A percentile compares a stretch with the other conserved stretches of the same genome.
phyloP scores from a whole-genome alignment of 2,888 invertebrate species.

The Ophion costatus region DNA sequence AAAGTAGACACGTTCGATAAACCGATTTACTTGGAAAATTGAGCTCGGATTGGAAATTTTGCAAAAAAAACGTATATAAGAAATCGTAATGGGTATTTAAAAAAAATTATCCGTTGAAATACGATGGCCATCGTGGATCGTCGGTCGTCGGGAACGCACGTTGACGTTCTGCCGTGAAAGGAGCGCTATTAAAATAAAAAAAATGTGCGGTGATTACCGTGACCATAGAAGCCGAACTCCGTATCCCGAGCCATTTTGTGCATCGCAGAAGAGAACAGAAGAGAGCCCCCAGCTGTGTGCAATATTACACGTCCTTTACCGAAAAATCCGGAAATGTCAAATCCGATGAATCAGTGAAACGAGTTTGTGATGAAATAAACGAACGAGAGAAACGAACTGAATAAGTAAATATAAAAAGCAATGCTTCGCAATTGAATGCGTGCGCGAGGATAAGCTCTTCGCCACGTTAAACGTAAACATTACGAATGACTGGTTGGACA shows the following conservation, averaged over 20 bases:
- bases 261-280: constrained; percentile 76
- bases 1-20: neutral
- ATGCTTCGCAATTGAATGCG: constrained; percentile 62
- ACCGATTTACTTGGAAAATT: no score
- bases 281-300: constrained; percentile 76
- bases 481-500: constrained; percentile 60
- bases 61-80: no score
- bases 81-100: no score
- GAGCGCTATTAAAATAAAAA: neutral
- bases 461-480: constrained; percentile 57
- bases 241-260: constrained; percentile 81
- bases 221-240: constrained; percentile 58
- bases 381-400: constrained; percentile 16
- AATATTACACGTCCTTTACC: constrained; percentile 75
- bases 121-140: no score
- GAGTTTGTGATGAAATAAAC: constrained; percentile 3
- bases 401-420: constrained; percentile 29
- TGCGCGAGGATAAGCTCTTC: constrained; percentile 63
- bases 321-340: constrained; percentile 76
- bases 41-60: no score
- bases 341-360: constrained; percentile 69
- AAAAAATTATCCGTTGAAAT: no score
- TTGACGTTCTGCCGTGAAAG: neutral
- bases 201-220: constrained; percentile 29
- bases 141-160: no score